These are phyloP conservation scores for Vireo griseus DNA, from an alignment of 2,797 vertebrate species.

Conservation along the genomic window DNA sequence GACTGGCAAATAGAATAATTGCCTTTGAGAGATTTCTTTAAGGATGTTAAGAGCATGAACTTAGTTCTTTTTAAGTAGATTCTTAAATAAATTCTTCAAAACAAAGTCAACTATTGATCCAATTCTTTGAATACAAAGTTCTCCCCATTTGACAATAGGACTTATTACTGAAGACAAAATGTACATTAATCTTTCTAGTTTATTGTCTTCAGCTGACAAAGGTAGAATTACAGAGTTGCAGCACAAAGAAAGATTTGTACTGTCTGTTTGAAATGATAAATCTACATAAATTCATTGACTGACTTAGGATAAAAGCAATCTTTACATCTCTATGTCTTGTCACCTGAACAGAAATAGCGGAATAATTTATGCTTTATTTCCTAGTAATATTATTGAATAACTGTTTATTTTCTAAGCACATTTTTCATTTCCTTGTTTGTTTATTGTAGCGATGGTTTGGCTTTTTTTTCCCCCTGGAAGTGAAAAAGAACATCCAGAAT, in stretches of 20 bases:
- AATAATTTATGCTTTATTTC: slow-evolving; percentile 7
- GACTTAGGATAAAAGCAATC: slow-evolving; percentile 51
- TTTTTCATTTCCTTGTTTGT: not conserved
- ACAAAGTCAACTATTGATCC: slow-evolving; percentile 71
- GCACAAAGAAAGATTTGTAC: slow-evolving; percentile 38
- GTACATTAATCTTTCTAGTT: slow-evolving; percentile 60
- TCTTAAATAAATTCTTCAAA: slow-evolving; percentile 72
- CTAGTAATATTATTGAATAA: not conserved
- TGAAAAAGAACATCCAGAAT: not conserved
- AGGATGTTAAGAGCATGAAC: slow-evolving; percentile 66
- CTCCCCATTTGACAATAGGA: slow-evolving; percentile 55
- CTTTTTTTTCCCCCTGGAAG: not conserved
- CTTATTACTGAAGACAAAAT: slow-evolving; percentile 64
- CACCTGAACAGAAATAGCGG: not conserved
- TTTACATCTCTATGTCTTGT: slow-evolving; percentile 4
- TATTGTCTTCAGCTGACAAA: slow-evolving; percentile 61
- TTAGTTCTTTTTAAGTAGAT: slow-evolving; percentile 66
- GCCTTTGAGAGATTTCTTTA: slow-evolving; percentile 72
- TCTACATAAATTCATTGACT: slow-evolving; percentile 47
- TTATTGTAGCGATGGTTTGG: not conserved
- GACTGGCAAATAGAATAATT: slow-evolving; percentile 62
- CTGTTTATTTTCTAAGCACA: not conserved
- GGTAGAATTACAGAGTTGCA: slow-evolving; percentile 24
- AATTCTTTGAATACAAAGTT: slow-evolving; percentile 60
- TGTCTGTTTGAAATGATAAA: slow-evolving; percentile 33